These are phyloP conservation scores for Brenthis hecate DNA, from an alignment of 2,888 invertebrate genomes.

Conservation along the genomic window DNA sequence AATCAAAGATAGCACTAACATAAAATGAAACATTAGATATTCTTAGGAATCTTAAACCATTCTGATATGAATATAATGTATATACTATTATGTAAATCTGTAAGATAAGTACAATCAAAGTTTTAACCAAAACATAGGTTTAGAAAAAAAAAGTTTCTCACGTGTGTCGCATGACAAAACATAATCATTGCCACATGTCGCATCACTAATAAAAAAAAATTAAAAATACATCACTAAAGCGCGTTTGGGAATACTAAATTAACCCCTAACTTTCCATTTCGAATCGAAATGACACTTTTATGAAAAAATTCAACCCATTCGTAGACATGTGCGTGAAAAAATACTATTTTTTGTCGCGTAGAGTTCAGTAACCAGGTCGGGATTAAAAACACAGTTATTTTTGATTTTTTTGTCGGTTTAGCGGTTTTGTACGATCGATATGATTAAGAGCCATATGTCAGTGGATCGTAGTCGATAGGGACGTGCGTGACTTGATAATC, in stretches of 20 bases:
- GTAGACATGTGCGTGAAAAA: slow-evolving; percentile 60
- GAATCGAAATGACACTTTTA: slow-evolving; percentile 75
- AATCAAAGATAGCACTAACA: no score
- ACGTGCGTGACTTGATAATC: background rate
- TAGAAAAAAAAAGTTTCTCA: slow-evolving; percentile 60
- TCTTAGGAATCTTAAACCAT: no score
- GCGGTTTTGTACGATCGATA: slow-evolving; percentile 73
- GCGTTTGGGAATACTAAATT: slow-evolving; percentile 67
- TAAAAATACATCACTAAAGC: slow-evolving; percentile 48
- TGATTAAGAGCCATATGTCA: slow-evolving; percentile 79
- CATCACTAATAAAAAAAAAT: slow-evolving; percentile 66
- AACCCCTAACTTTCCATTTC: slow-evolving; percentile 75
- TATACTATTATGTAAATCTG: background rate
- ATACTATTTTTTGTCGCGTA: slow-evolving; percentile 54
- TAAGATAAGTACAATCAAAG: background rate
- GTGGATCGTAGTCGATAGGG: slow-evolving; percentile 49
- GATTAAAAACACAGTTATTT: slow-evolving; percentile 30
- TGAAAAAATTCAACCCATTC: slow-evolving; percentile 73
- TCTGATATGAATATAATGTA: no score
- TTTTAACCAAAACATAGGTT: slow-evolving; percentile 25
- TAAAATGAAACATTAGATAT: no score
- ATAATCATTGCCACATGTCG: slow-evolving; percentile 69
- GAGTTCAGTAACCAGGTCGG: slow-evolving; percentile 77
- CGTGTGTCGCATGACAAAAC: slow-evolving; percentile 65
- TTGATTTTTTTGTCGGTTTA: slow-evolving; percentile 65